Base-by-base conservation (phyloP, 2,888 invertebrate genomes). In the Meiosimyza decipiens region DNA sequence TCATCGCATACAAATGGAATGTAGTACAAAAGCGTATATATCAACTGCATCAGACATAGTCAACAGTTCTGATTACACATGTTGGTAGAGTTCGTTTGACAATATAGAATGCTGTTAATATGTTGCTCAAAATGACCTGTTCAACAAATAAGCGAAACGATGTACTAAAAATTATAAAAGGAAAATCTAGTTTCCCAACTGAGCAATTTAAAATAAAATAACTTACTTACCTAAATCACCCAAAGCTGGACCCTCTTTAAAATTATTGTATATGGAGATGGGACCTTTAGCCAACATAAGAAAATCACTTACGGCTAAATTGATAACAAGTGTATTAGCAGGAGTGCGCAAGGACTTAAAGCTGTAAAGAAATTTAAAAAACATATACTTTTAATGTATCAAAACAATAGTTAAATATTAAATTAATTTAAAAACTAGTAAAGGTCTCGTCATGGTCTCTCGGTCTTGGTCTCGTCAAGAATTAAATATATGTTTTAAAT, bases 261-360 rank as follows among this genome's bases (percentile, higher is more conserved):
- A 89, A 59, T 92, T 92, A 85, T 94, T 94, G 86, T 92, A 92
- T 71, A 93, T 90, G 81, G 93, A 93, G 73, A 94, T 88, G 0
- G 93, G 93, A 71, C 92, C 91, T 87, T 93, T 92, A 68, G 90
- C 87, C 77, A 93, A 88, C 91, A 94, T 92, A 40, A 92, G 80
- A 77, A 92, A 90, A 85, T 94, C 94, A 79, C 93, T 93, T 59
- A 93, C 87, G 6, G 94, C 94, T 80, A 94, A 88, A 85, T 94
- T 94, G 69, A 92, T 90, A 33, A 94, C 91, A 63, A 94, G 86
- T 65, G 91, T 91, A 84, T 94, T 94, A 33, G 93, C 93, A 3
- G 93, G 91, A 11, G 93, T 93, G 52, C 93, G 89, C 71, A 94
- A 87, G 1, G 91, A 89, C 77, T 91, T 91, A 82, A 92, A 92